phyloP scores from a whole-genome alignment of 2,113 vertebrate species.

The Lasiurus borealis region DNA sequence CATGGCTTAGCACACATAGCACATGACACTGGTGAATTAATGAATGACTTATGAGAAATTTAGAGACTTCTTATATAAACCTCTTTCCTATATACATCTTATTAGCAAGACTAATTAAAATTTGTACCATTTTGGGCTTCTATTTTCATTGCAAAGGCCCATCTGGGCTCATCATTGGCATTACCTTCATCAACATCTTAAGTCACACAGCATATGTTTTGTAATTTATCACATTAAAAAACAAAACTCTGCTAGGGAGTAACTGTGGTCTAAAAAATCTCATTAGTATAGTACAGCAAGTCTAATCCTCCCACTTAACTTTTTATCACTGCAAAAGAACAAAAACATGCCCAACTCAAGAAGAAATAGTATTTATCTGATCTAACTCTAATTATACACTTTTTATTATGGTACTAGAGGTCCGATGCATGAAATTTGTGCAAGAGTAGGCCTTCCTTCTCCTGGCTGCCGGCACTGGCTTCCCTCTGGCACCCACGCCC shows the following conservation, averaged over 20 bases:
- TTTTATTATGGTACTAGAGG: not conserved
- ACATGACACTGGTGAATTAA: not conserved
- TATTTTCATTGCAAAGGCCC: slow-evolving; percentile 60
- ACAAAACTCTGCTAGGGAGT: slow-evolving; percentile 25
- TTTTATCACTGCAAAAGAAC: slow-evolving; percentile 38
- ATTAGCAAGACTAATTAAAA: slow-evolving; percentile 72
- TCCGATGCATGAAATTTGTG: too few species aligned
- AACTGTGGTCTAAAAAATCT: slow-evolving; percentile 51
- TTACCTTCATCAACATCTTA: slow-evolving; percentile 51
- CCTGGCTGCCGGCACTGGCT: too few species aligned
- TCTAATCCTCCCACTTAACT: slow-evolving; percentile 17
- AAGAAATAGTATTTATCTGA: not conserved
- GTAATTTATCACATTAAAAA: slow-evolving; percentile 71
- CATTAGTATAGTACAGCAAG: slow-evolving; percentile 59
- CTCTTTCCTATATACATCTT: slow-evolving; percentile 6
- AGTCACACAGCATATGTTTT: slow-evolving; percentile 71
- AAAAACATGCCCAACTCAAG: slow-evolving; percentile 8
- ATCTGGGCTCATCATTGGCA: slow-evolving; percentile 74
- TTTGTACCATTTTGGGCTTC: slow-evolving; percentile 48
- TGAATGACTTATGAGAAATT: not conserved
- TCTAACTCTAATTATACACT: not conserved
- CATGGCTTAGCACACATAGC: not conserved
- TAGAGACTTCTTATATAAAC: not conserved
- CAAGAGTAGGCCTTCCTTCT: too few species aligned
- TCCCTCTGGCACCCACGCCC: too few species aligned